Evolutionary conservation across 2,888 invertebrate genomes (phyloP).

Genomic region (Deilephila elpenor): DNA sequence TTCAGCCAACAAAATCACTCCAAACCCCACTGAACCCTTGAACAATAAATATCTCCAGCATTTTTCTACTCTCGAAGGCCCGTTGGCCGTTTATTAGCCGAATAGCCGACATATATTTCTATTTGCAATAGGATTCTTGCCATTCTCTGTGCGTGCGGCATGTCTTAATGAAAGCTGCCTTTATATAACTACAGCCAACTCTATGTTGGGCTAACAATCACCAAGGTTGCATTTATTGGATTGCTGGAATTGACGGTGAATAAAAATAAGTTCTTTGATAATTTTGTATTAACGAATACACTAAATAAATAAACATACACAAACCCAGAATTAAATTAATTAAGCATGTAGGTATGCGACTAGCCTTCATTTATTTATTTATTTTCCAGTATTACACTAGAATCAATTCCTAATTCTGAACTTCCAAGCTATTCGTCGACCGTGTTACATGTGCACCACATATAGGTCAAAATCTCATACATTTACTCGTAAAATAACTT

Average conservation of each 20-base stretch:
- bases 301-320: too few relatives aligned
- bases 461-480: too few relatives aligned
- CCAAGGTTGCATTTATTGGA: not conserved
- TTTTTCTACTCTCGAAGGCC: conserved; percentile 24
- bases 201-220: not conserved
- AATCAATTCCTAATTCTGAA: too few relatives aligned
- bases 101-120: conserved; percentile 41
- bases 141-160: conserved; percentile 39
- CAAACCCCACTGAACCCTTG: conserved; percentile 7
- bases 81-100: conserved; percentile 42
- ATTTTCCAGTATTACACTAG: too few relatives aligned
- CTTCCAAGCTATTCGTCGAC: too few relatives aligned
- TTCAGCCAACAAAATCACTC: conserved; percentile 8
- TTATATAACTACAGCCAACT: not conserved
- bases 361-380: too few relatives aligned
- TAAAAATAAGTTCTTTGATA: too few relatives aligned
- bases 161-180: conserved; percentile 46
- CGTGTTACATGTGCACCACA: too few relatives aligned
- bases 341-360: too few relatives aligned
- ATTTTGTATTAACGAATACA: too few relatives aligned
- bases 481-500: not conserved
- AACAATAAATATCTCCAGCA: conserved; percentile 29
- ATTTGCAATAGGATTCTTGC: conserved; percentile 32
- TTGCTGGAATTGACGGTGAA: not conserved
- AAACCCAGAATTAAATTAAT: too few relatives aligned